Conservation (phyloP, 2,113 vertebrate genomes). For the Sceloporus undulatus region DNA sequence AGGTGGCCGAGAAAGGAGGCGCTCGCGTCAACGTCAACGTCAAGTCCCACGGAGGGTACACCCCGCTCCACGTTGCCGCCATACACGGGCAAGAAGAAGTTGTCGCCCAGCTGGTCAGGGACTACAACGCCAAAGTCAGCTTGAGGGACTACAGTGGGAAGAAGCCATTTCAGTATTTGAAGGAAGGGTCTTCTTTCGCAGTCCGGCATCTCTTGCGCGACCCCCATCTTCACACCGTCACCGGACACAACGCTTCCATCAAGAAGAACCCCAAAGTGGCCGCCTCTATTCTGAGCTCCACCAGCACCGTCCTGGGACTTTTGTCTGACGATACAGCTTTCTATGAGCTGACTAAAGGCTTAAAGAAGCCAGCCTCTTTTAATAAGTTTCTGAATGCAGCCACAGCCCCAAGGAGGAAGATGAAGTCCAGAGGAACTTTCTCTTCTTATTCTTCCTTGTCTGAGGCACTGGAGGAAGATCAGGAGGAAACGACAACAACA, state of each 20-base stretch:
- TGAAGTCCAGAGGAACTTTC: constrained; percentile 78
- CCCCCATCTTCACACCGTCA: constrained; percentile 55
- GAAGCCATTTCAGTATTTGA: constrained; percentile 89
- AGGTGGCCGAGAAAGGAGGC: constrained; percentile 74
- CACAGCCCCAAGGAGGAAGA: constrained; percentile 80
- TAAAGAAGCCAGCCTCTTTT: constrained; percentile 81
- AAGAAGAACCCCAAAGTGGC: constrained; percentile 80
- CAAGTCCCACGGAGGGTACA: constrained; percentile 88
- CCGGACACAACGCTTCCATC: neutral
- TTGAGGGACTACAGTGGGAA: constrained; percentile 92
- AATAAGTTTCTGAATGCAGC: constrained; percentile 87
- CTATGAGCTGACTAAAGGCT: constrained; percentile 83
- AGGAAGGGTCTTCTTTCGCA: constrained; percentile 61
- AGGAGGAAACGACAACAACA: constrained; percentile 7
- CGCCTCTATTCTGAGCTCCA: constrained; percentile 81
- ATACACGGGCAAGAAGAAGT: constrained; percentile 85
- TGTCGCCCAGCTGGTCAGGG: constrained; percentile 81
- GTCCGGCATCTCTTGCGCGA: constrained; percentile 84
- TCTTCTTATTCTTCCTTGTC: constrained; percentile 73
- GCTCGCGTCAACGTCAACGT: constrained; percentile 81
- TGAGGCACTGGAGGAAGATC: constrained; percentile 68
- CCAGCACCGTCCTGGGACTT: constrained; percentile 82
- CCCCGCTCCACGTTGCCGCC: constrained; percentile 90
- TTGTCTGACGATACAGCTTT: constrained; percentile 82
- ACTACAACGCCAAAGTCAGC: constrained; percentile 78